Evolutionary conservation across 2,888 invertebrate species (phyloP).

Genomic region (Synanthedon myopaeformis): DNA sequence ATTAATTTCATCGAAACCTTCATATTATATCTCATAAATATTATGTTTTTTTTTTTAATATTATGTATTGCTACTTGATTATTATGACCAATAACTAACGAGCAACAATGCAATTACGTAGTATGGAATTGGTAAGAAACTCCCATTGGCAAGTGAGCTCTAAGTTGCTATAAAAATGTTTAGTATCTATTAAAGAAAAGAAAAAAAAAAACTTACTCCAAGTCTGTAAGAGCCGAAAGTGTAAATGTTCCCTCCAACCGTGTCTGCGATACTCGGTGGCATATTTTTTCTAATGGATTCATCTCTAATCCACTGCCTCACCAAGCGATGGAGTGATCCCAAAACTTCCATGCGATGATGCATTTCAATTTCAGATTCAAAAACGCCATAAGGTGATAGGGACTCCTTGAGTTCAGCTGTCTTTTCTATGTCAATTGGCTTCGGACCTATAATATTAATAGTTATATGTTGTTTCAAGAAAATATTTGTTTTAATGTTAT

Average conservation of each 20-base stretch:
- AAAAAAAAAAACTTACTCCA: slow-evolving; percentile 71
- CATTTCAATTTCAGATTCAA: slow-evolving; percentile 90
- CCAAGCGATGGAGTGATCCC: slow-evolving; percentile 88
- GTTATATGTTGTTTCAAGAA: too few species aligned
- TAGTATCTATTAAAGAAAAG: not conserved
- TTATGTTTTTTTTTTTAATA: too few species aligned
- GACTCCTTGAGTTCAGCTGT: slow-evolving; percentile 83
- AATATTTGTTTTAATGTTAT: not conserved
- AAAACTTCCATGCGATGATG: slow-evolving; percentile 89
- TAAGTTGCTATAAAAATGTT: too few species aligned
- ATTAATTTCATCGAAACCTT: too few species aligned
- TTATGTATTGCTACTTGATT: too few species aligned
- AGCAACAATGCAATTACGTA: too few species aligned
- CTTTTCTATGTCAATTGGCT: slow-evolving; percentile 80
- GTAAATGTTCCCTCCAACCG: slow-evolving; percentile 97
- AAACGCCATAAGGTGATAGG: slow-evolving; percentile 86
- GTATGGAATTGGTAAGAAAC: too few species aligned
- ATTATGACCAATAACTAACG: too few species aligned
- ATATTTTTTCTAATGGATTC: slow-evolving; percentile 91
- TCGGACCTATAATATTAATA: slow-evolving; percentile 68
- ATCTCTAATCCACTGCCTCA: slow-evolving; percentile 94
- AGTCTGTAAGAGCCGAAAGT: slow-evolving; percentile 98
- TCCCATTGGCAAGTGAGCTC: too few species aligned
- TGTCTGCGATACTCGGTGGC: slow-evolving; percentile 90
- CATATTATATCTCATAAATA: too few species aligned